These are phyloP conservation scores for Arge pagana DNA, from an alignment of 2,888 invertebrate genomes.

Conservation along the genomic window DNA sequence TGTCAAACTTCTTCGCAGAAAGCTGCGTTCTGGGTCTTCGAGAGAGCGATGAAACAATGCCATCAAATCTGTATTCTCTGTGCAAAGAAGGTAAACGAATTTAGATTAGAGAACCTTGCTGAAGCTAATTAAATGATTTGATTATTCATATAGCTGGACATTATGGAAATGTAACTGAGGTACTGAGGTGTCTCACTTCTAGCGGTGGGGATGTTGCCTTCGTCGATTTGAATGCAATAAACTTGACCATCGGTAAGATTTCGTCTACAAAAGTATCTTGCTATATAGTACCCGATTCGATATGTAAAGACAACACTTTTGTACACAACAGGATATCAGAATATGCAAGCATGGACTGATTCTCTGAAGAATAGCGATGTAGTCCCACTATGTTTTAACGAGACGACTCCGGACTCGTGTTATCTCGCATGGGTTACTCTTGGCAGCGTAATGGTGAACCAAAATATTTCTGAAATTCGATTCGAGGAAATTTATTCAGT, in stretches of 20 bases:
- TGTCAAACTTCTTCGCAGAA: constrained; percentile 70
- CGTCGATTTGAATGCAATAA: constrained; percentile 66
- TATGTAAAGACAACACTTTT: too few species aligned
- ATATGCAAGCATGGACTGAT: constrained; percentile 36
- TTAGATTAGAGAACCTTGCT: not conserved
- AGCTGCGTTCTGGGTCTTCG: constrained; percentile 62
- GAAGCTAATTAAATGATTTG: not conserved
- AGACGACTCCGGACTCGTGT: constrained; percentile 34
- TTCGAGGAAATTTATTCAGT: constrained; percentile 73
- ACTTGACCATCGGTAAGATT: constrained; percentile 64
- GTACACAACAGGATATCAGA: constrained; percentile 1
- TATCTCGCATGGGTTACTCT: constrained; percentile 49
- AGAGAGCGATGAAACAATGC: constrained; percentile 26
- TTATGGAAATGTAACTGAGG: constrained; percentile 65
- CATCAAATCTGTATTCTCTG: constrained; percentile 38
- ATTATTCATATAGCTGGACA: not conserved
- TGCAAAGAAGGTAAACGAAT: constrained; percentile 35
- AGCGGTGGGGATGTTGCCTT: constrained; percentile 79
- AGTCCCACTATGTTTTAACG: constrained; percentile 46
- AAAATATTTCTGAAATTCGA: constrained; percentile 63
- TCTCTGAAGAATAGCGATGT: constrained; percentile 39
- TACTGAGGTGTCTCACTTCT: constrained; percentile 69
- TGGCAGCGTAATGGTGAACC: constrained; percentile 66
- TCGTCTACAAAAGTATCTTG: too few species aligned
- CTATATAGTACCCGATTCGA: too few species aligned